Base-by-base conservation (phyloP, 2,797 vertebrate genomes). In the Clarias pachynema region DNA sequence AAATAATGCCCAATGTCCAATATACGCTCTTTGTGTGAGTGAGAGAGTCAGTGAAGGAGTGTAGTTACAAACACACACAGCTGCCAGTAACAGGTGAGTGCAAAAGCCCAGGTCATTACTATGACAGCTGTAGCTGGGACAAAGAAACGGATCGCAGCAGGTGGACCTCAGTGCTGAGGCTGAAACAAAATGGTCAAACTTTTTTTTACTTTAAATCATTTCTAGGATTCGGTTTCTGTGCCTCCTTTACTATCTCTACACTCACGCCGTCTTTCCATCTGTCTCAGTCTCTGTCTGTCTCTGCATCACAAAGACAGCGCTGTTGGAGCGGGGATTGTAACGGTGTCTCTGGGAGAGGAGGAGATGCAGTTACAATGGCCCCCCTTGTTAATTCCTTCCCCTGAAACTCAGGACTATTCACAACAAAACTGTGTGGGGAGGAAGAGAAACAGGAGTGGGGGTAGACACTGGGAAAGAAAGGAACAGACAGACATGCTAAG, bases 31-130 rank as follows among this genome's bases (percentile, higher is more conserved):
- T 24, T n/a, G n/a, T n/a, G n/a, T n/a, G n/a, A n/a, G n/a, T n/a
- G n/a, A n/a, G n/a, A n/a, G n/a, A n/a, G n/a, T n/a, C n/a, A n/a
- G n/a, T n/a, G n/a, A n/a, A n/a, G n/a, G n/a, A n/a, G n/a, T n/a
- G n/a, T n/a, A n/a, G n/a, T n/a, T n/a, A n/a, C 31, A 69, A 74
- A 79, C 72, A 65, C 57, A 81, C 86, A 87, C 92, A 93, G 90
- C 91, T 92, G 91, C 88, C 83, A 81, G 82, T 73, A 91, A 89
- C 92, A 93, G 83, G 87, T 88, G 85, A 88, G 22, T 88, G 86
- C 87, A 49, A 69, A 56, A 86, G 73, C 63, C 73, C n/a, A 86
- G 89, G 84, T 85, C 80, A 86, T 69, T 83, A 82, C n/a, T 68
- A 73, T 72, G 56, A 77, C 89, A 89, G 91, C 91, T 89, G 77